Evolutionary conservation across 2,113 vertebrate species (phyloP), one percentile per base, ranked within the genome.

Genomic region (Eudyptes chrysolophus): DNA sequence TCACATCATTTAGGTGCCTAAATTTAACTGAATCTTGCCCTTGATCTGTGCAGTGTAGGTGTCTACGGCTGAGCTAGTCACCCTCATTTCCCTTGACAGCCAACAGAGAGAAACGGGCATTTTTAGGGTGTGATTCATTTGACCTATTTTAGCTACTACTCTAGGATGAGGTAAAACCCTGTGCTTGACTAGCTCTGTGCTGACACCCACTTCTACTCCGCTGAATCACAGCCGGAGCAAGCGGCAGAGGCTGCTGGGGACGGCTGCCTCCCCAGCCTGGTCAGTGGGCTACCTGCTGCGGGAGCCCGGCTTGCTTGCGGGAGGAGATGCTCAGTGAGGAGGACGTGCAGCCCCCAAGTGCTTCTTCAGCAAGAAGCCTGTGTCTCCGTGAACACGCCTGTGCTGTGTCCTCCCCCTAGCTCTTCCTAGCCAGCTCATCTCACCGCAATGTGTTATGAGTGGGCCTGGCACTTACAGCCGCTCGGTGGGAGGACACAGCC

Each of bases 121-220:
- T 96, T 97, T 97, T 94, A 97, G 94, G 92, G 90, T 95, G 95
- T 97, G 97, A 97, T 87, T 97, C 96, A 96, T 79, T 96, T 97
- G 97, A 97, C 97, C 97, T 97, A 97, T 97, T 97, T 97, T 97
- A 96, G 90, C 84, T 97, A 54, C 95, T 93, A 93, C 96, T 94
- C 92, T 57, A 10, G 90, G 82, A 95, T 95, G 97, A 97, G 90
- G 90, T 93, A 97, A 87, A 95, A 69, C 74, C 74, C 36, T 65
- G 65, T 61, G 92, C 81, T 93, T 57, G 74, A 71, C 84, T 93
- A 76, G 94, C 96, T 97, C 94, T 95, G 87, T 97, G 78, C 93
- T 97, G 95, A 97, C 97, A 95, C 96, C 96, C 95, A 80, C 92
- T 85, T 83, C 84, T 20, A 0, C 48, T 44, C 3, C 0, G 2